These are phyloP conservation scores for Danionella cerebrum DNA, from an alignment of 2,113 vertebrate genomes.

Conservation along the genomic window DNA sequence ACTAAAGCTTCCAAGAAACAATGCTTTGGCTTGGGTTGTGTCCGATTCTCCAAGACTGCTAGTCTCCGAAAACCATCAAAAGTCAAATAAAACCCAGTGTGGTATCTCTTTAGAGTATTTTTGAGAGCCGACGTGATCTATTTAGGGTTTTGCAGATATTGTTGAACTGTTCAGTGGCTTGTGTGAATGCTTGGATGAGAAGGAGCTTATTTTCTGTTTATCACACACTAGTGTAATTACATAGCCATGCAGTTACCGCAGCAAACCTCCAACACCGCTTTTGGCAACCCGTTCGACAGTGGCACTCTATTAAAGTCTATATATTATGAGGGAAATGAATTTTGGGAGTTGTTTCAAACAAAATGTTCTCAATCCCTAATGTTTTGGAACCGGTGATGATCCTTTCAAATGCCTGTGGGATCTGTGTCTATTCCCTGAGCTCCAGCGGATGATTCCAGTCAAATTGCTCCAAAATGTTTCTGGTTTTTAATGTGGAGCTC, in stretches of 20 bases:
- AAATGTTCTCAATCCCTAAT: slow-evolving; percentile 11
- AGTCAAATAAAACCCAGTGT: slow-evolving; percentile 18
- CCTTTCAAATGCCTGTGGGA: slow-evolving; percentile 47
- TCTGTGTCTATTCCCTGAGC: slow-evolving; percentile 29
- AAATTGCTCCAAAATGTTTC: slow-evolving; percentile 43
- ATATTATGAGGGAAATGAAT: slow-evolving; percentile 36
- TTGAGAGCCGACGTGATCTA: slow-evolving; percentile 20
- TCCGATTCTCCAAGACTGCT: slow-evolving; percentile 23
- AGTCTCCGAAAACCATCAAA: slow-evolving; percentile 23
- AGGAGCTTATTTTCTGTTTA: slow-evolving; percentile 40
- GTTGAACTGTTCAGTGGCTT: slow-evolving; percentile 35
- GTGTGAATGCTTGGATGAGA: slow-evolving; percentile 30
- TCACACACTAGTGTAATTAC: slow-evolving; percentile 35
- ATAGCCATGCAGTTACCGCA: slow-evolving; percentile 30
- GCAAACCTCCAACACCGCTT: slow-evolving; percentile 8
- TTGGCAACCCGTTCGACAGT: not conserved
- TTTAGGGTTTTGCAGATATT: slow-evolving; percentile 36
- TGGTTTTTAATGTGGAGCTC: slow-evolving; percentile 52
- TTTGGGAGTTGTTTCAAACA: slow-evolving; percentile 45
- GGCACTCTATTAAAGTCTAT: not conserved
- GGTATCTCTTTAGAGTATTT: slow-evolving; percentile 6
- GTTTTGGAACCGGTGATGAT: slow-evolving; percentile 21
- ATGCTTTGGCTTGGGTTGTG: slow-evolving; percentile 27
- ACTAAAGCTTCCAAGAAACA: slow-evolving; percentile 26
- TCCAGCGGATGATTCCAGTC: slow-evolving; percentile 37